These are phyloP conservation scores for Heliothis subflexa DNA, from an alignment of 1,140 invertebrate species.

Conservation along the genomic window DNA sequence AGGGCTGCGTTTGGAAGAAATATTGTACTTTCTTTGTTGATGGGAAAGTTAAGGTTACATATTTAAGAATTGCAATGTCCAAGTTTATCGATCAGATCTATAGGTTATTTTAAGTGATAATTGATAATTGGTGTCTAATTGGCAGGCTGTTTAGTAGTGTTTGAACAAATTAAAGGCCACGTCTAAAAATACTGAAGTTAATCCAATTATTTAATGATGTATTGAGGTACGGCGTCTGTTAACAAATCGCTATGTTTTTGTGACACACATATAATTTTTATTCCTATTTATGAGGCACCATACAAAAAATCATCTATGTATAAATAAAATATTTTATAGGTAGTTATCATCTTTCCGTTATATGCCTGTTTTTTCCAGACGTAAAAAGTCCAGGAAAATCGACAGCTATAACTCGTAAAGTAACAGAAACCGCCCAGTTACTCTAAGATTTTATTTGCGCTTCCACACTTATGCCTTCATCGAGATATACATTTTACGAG, in stretches of 20 bases:
- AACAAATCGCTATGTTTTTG: no score
- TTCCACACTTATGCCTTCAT: slow-evolving; percentile 19
- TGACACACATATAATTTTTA: no score
- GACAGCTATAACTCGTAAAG: slow-evolving; percentile 8
- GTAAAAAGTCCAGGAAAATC: not conserved
- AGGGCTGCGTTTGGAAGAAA: slow-evolving; percentile 51
- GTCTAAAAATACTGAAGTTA: no score
- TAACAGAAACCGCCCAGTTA: slow-evolving; percentile 4
- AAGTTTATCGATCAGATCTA: not conserved
- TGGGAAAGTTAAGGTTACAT: not conserved
- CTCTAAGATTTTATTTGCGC: slow-evolving; percentile 33
- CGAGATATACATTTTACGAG: slow-evolving; percentile 41
- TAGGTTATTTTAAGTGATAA: no score
- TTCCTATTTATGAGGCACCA: no score
- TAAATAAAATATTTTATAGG: no score
- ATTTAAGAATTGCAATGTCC: not conserved
- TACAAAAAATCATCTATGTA: no score
- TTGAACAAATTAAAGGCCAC: no score
- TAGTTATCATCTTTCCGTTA: not conserved
- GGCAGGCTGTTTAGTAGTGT: no score
- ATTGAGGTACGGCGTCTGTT: no score
- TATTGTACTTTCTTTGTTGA: slow-evolving; percentile 3
- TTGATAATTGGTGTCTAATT: no score
- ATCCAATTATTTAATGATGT: no score
- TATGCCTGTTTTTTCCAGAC: slow-evolving; percentile 12